Evolutionary conservation across 2,797 vertebrate genomes (phyloP), one percentile per base, ranked within the genome.

Genomic region (Sebastes matsubarae): DNA sequence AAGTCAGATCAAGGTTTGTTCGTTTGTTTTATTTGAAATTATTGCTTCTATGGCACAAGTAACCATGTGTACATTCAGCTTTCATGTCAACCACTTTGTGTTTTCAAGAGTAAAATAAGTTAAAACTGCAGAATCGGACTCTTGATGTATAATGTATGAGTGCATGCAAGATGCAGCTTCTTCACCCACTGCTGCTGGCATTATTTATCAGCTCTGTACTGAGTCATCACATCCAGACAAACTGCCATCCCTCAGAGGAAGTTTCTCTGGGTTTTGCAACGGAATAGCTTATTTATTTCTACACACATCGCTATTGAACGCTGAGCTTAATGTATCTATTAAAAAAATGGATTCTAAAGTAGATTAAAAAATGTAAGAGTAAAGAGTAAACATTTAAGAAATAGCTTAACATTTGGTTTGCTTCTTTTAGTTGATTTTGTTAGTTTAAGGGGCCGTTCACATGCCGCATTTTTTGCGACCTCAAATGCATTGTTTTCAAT

Each of bases 171-270:
- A 42, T 63, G 61, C 20, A 66, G 54, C 70, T 65, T 66, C 61
- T 79, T 60, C 65, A 42, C 36, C 52, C 59, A 46, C 60, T 66
- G 20, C 65, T 58, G 8, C 70, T 25, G 60, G 36, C 61, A 75
- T 75, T 70, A 70, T 75, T 75, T 60, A 79, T 83, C 55, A 83
- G 52, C 36, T 68, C 22, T 38, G 59, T 25, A 60, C 76, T 61
- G 71, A 72, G 60, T 67, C 67, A 75, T 71, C 72, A 71, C 7
- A 4, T 29, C 11, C 68, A 59, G 54, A 73, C 29, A 42, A 52
- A 70, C 73, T 65, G 24, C 32, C 57, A 64, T 16, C 29, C 8
- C 14, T 75, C 38, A 52, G 4, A 52, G 13, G 12, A 65, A 36
- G 24, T 79, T 70, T 55, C 61, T 59, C 29, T 38, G 9, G 12